Percentiles rank a stretch among this genome's conserved stretches.
Evolutionary conservation across 2,888 invertebrate genomes (phyloP).

Genomic region (Anagyrus pseudococci): DNA sequence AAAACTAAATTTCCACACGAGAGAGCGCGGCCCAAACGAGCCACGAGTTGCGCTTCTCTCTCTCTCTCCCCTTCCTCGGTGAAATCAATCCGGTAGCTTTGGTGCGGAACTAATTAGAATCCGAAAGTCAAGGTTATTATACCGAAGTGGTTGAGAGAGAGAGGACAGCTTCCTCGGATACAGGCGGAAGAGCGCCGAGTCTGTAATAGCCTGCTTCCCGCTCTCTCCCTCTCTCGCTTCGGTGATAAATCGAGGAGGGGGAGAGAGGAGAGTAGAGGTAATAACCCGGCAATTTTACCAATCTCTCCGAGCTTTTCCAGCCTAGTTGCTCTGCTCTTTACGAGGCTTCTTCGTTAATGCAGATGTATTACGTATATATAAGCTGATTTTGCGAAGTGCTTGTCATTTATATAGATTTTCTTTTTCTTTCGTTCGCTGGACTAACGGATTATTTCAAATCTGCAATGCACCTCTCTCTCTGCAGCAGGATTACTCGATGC

Average conservation of each 20-base stretch:
- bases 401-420: too few relatives aligned
- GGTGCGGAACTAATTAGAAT: constrained; percentile 12
- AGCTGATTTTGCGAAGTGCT: too few relatives aligned
- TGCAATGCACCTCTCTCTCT: too few relatives aligned
- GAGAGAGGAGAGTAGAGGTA: not conserved
- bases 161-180: too few relatives aligned
- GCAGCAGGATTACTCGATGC: too few relatives aligned
- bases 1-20: not conserved
- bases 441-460: too few relatives aligned
- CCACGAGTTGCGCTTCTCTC: constrained; percentile 14
- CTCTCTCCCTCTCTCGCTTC: not conserved
- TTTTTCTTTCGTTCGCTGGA: too few relatives aligned
- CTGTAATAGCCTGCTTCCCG: not conserved
- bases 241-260: not conserved
- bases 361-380: too few relatives aligned
- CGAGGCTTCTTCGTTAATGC: too few relatives aligned
- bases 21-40: constrained; percentile 10
- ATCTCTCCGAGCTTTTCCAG: constrained; percentile 1
- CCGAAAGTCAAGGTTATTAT: constrained; percentile 15
- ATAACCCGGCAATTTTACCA: not conserved
- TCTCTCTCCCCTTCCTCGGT: too few relatives aligned
- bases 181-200: not conserved
- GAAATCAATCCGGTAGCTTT: constrained; percentile 6
- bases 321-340: constrained; percentile 1
- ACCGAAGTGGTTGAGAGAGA: not conserved